Evolutionary conservation across 2,888 invertebrate species (phyloP).

Genomic region (Conomelus anceps): DNA sequence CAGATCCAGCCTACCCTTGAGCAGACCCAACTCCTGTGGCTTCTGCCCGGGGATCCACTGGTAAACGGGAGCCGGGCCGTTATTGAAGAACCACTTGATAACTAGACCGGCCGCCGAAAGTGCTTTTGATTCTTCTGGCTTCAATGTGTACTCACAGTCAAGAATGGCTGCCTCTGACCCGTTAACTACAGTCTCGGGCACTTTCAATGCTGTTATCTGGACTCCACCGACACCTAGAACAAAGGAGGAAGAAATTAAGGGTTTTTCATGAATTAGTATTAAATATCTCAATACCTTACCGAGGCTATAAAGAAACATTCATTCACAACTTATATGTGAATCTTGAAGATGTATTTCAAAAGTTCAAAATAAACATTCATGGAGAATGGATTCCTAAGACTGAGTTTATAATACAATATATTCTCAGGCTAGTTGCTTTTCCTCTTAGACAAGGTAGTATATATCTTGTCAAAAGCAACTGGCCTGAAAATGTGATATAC

Average conservation of each 20-base stretch:
- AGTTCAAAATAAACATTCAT: too few species aligned
- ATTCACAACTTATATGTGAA: too few species aligned
- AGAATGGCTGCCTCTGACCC: constrained; percentile 53
- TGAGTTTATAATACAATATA: too few species aligned
- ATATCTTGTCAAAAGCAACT: too few species aligned
- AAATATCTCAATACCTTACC: too few species aligned
- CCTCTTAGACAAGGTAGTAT: too few species aligned
- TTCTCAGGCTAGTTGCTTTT: too few species aligned
- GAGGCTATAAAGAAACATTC: too few species aligned
- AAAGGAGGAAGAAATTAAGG: not conserved
- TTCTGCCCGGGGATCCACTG: constrained; percentile 67
- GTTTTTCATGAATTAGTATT: not conserved
- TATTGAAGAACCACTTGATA: constrained; percentile 68
- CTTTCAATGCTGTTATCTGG: constrained; percentile 53
- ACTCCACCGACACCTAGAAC: constrained; percentile 53
- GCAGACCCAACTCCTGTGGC: constrained; percentile 56
- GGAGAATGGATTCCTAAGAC: too few species aligned
- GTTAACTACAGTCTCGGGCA: constrained; percentile 54
- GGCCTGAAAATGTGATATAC: too few species aligned
- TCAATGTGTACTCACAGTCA: constrained; percentile 63
- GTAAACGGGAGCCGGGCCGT: constrained; percentile 59
- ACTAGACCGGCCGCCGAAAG: constrained; percentile 54
- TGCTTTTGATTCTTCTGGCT: constrained; percentile 46
- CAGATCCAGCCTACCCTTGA: constrained; percentile 54
- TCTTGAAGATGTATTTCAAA: too few species aligned